Percentiles rank a stretch among this genome's conserved stretches.
These are phyloP conservation scores for Dendrocopos noguchii DNA, from an alignment of 2,113 vertebrate genomes.

Conservation along the genomic window DNA sequence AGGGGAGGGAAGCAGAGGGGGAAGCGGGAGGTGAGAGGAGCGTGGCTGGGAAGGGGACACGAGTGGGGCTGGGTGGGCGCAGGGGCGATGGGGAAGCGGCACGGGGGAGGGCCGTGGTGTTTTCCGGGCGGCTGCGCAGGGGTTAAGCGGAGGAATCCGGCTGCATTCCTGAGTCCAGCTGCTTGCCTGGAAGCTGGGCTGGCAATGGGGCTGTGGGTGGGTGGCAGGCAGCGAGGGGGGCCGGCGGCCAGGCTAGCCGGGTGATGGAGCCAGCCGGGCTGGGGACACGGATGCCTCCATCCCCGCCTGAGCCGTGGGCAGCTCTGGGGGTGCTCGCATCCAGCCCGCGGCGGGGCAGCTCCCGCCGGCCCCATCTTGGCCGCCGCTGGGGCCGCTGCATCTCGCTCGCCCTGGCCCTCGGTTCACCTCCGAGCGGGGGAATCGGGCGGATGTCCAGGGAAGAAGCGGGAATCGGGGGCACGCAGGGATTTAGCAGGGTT, in stretches of 20 bases:
- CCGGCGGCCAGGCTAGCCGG: not conserved
- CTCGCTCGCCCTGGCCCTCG: constrained; percentile 9
- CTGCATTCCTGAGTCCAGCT: constrained; percentile 71
- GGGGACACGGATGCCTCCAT: not conserved
- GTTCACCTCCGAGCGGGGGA: constrained; percentile 37
- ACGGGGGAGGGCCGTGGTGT: not conserved
- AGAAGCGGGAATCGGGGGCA: constrained; percentile 44
- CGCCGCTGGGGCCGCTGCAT: not conserved
- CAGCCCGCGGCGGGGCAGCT: not conserved
- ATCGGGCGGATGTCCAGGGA: constrained; percentile 28
- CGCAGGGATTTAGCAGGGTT: constrained; percentile 29
- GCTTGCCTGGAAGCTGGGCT: constrained; percentile 72
- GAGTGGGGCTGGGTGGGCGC: not conserved
- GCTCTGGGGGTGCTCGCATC: not conserved
- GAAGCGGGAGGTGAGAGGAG: not conserved
- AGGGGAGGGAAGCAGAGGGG: not conserved
- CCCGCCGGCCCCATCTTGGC: not conserved
- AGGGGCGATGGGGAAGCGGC: not conserved
- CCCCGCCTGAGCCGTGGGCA: not conserved
- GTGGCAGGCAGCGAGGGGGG: constrained; percentile 50
- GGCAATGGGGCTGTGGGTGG: constrained; percentile 56
- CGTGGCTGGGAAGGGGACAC: not conserved
- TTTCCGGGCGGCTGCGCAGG: not conserved
- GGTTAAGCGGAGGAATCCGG: constrained; percentile 61
- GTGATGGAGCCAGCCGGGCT: not conserved